Conservation (phyloP, 2,888 invertebrate genomes). For the Hirtodrosophila trivittata region DNA sequence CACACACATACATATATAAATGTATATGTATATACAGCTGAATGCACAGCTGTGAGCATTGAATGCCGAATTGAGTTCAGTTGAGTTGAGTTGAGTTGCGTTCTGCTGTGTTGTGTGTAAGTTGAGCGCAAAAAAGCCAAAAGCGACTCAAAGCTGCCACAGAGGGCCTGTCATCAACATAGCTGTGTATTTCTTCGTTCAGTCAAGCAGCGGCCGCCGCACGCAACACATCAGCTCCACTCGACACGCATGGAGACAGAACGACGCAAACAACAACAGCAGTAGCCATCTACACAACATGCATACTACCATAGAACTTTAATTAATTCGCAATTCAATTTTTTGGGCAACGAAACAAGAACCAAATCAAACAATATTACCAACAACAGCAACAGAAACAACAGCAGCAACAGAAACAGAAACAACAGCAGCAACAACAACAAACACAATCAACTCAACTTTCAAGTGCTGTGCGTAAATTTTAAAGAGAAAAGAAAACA, state of each 20-base stretch:
- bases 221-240: constrained; percentile 52
- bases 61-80: constrained; percentile 14
- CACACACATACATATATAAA: constrained; percentile 12
- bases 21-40: constrained; percentile 24
- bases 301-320: no score
- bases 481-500: constrained; percentile 22
- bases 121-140: constrained; percentile 3
- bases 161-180: constrained; percentile 23
- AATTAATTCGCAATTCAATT: no score
- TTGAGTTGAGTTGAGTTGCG: constrained; percentile 21
- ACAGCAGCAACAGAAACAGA: constrained; percentile 52
- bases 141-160: constrained; percentile 12
- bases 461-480: constrained; percentile 45
- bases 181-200: constrained; percentile 18
- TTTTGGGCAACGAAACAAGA: no score
- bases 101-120: constrained; percentile 15
- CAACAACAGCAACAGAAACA: constrained; percentile 44
- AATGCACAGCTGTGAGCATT: constrained; percentile 48
- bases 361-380: no score
- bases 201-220: constrained; percentile 63
- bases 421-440: constrained; percentile 48
- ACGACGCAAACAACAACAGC: constrained; percentile 52
- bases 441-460: constrained; percentile 43
- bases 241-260: constrained; percentile 48
- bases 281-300: constrained; percentile 14